phyloP scores from a whole-genome alignment of 1,140 invertebrate genomes.

The Eupristina koningsbergeri region DNA sequence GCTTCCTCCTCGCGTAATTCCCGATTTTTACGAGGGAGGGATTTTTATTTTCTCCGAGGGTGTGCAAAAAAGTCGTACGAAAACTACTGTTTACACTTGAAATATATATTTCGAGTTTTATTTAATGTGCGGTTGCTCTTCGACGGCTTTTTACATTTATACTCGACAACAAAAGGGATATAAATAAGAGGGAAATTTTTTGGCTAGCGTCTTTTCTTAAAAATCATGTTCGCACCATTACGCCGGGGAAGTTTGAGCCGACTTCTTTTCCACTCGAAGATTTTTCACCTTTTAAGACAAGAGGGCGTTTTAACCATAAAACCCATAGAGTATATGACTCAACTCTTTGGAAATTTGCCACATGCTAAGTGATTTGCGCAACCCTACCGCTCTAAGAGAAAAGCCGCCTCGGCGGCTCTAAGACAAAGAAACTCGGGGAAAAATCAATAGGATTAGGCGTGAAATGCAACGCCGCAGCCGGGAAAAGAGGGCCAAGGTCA shows the following conservation, averaged over 20 bases:
- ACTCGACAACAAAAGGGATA: background rate
- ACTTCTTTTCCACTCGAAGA: background rate
- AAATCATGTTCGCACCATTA: constrained; percentile 33
- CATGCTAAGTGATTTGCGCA: constrained; percentile 28
- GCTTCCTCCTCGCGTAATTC: background rate
- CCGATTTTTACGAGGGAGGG: background rate
- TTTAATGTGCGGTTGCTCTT: background rate
- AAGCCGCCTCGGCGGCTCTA: background rate
- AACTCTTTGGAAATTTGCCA: constrained; percentile 23
- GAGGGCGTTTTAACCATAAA: background rate
- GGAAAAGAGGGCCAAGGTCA: constrained; percentile 47
- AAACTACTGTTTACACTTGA: background rate
- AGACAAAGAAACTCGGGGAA: constrained; percentile 23
- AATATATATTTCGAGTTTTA: background rate
- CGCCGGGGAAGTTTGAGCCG: background rate
- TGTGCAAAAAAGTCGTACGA: background rate
- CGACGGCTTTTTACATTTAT: background rate
- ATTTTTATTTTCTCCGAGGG: background rate
- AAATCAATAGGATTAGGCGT: constrained; percentile 63
- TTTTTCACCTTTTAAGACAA: background rate
- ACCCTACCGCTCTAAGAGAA: constrained; percentile 5
- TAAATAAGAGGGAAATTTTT: background rate
- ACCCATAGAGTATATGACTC: constrained; percentile 32
- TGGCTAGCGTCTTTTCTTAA: background rate
- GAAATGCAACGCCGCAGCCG: constrained; percentile 55